Conservation (phyloP, 2,888 invertebrate genomes). For the Oscheius myriophilus region DNA sequence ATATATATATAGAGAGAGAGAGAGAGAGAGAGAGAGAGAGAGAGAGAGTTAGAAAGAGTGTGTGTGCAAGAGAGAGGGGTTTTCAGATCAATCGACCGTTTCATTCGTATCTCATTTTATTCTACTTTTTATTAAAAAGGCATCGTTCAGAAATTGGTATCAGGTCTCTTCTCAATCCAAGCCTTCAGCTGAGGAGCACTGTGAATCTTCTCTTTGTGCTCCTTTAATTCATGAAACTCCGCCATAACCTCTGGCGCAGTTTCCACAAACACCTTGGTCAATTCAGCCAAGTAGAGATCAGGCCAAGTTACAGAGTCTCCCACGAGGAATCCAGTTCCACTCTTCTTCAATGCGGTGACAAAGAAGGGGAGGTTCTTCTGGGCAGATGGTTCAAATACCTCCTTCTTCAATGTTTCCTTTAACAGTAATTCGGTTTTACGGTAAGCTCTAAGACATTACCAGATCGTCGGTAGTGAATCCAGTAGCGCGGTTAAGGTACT, state of each 20-base stretch:
- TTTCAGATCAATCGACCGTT: too few species aligned
- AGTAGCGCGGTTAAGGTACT: too few species aligned
- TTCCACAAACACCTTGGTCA: slow-evolving; percentile 30
- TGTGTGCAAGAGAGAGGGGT: too few species aligned
- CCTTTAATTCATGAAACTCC: slow-evolving; percentile 45
- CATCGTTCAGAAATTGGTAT: slow-evolving; percentile 34
- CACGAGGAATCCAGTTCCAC: slow-evolving; percentile 56
- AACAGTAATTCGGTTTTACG: not conserved
- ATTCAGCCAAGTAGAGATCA: slow-evolving; percentile 56
- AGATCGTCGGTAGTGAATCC: too few species aligned
- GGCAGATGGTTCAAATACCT: slow-evolving; percentile 53
- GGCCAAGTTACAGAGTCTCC: slow-evolving; percentile 55
- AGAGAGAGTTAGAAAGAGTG: too few species aligned
- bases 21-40: too few species aligned
- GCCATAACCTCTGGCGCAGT: slow-evolving; percentile 53
- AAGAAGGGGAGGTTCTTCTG: slow-evolving; percentile 57
- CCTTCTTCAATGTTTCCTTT: slow-evolving; percentile 32
- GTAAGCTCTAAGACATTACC: too few species aligned
- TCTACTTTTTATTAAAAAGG: too few species aligned
- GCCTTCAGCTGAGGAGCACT: slow-evolving; percentile 52
- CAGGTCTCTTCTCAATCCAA: slow-evolving; percentile 57
- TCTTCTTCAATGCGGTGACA: slow-evolving; percentile 44
- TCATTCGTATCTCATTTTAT: too few species aligned
- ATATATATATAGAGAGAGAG: too few species aligned
- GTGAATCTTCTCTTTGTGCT: slow-evolving; percentile 60